Evolutionary conservation across 2,888 invertebrate species (phyloP).

Genomic region (Perizoma affinitatum): DNA sequence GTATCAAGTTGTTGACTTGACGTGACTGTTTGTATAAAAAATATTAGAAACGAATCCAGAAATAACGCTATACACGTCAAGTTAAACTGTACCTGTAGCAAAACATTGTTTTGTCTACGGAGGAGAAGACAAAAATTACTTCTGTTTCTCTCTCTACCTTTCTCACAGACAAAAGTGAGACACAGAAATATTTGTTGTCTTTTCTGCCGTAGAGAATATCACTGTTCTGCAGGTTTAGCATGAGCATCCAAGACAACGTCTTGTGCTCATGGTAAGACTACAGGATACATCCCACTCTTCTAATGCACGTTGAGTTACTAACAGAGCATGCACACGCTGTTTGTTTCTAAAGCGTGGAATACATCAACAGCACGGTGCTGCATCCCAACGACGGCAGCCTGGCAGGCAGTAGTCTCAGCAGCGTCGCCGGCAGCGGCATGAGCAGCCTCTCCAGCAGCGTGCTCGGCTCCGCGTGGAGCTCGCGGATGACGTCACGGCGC

Average conservation of each 20-base stretch:
- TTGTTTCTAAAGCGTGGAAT: constrained; percentile 31
- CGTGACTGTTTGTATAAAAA: not conserved
- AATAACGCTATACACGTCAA: too few species aligned
- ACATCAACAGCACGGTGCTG: constrained; percentile 88
- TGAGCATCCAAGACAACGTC: too few species aligned
- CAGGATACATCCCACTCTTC: not conserved
- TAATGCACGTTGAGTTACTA: constrained; percentile 5
- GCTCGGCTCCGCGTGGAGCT: constrained; percentile 85
- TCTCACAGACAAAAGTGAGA: too few species aligned
- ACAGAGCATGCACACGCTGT: constrained; percentile 28
- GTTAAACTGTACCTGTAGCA: too few species aligned
- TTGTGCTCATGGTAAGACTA: too few species aligned
- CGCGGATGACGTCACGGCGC: constrained; percentile 85
- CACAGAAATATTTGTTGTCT: too few species aligned
- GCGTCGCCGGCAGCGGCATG: constrained; percentile 84
- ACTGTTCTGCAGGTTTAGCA: too few species aligned
- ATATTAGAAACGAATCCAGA: too few species aligned
- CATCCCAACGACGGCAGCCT: constrained; percentile 94
- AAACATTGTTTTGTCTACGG: too few species aligned
- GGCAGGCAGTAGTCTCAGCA: constrained; percentile 87
- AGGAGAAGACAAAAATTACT: too few species aligned
- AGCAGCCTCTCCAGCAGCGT: constrained; percentile 79
- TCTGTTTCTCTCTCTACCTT: too few species aligned
- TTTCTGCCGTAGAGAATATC: too few species aligned
- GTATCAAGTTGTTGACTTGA: not conserved